Evolutionary conservation across 2,888 invertebrate genomes (phyloP).

Genomic region (Nephrotoma guestfalica): DNA sequence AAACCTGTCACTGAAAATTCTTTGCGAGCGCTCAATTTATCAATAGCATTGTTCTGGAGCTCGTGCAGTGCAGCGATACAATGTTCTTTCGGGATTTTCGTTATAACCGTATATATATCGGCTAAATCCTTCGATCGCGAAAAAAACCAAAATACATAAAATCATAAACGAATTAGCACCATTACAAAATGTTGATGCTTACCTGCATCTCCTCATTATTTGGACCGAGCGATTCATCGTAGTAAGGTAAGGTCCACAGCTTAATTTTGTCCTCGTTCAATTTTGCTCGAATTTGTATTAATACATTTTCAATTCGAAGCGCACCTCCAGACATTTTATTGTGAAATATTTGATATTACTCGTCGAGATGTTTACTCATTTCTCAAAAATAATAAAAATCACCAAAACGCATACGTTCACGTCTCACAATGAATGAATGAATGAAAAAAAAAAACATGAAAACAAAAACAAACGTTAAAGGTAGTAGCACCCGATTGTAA

Average conservation of each 20-base stretch:
- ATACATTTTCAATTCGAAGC: conserved; percentile 38
- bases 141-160: not conserved
- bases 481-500: not conserved
- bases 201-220: conserved; percentile 31
- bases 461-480: not conserved
- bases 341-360: not conserved
- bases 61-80: conserved; percentile 42
- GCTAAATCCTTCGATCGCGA: conserved; percentile 42
- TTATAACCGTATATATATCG: conserved; percentile 37
- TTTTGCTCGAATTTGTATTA: conserved; percentile 49
- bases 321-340: not conserved
- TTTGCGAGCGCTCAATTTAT: conserved; percentile 53
- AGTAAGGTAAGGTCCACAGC: conserved; percentile 62
- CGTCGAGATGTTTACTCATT: not conserved
- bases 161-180: not conserved
- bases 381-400: not conserved
- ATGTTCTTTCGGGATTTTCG: conserved; percentile 37
- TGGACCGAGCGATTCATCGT: conserved; percentile 34
- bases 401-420: not conserved
- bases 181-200: not conserved
- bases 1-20: conserved; percentile 45
- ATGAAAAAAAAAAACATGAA: not conserved
- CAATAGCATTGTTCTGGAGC: conserved; percentile 52
- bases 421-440: not conserved
- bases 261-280: conserved; percentile 54